Percentiles rank a stretch among this genome's conserved stretches.
Evolutionary conservation across 2,888 invertebrate genomes (phyloP).

Genomic region (Conistra vaccinii): DNA sequence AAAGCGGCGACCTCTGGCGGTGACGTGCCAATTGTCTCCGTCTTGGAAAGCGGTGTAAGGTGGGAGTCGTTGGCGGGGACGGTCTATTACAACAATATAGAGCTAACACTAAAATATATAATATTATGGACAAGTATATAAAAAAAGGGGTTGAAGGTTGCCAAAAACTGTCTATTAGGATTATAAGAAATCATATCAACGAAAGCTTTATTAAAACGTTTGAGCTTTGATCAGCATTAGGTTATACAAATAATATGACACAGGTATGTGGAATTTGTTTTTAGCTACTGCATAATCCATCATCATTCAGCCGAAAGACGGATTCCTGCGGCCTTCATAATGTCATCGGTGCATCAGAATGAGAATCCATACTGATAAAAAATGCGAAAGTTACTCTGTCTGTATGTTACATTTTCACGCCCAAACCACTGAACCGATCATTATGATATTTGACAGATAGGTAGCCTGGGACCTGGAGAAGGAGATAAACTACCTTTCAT

Average conservation of each 20-base stretch:
- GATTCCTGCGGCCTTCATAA: too few species aligned
- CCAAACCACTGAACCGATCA: too few species aligned
- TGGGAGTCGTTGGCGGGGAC: slow-evolving; percentile 54
- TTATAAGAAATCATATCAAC: neutral
- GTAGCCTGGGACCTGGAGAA: too few species aligned
- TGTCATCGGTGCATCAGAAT: too few species aligned
- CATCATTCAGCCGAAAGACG: too few species aligned
- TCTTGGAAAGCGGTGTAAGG: slow-evolving; percentile 72
- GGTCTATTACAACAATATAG: too few species aligned
- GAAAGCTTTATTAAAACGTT: neutral
- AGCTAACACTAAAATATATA: neutral
- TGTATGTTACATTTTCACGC: too few species aligned
- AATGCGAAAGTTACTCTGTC: neutral
- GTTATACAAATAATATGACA: neutral
- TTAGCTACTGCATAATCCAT: neutral
- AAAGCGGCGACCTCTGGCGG: slow-evolving; percentile 84
- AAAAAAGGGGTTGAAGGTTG: neutral
- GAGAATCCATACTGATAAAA: neutral
- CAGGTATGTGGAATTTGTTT: neutral
- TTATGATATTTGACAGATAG: too few species aligned
- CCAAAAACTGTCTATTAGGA: too few species aligned
- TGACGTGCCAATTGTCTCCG: slow-evolving; percentile 90
- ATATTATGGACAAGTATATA: neutral
- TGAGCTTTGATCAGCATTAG: neutral
- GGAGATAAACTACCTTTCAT: too few species aligned